A percentile compares a stretch with the other conserved stretches of the same genome.
phyloP scores from a whole-genome alignment of 2,888 invertebrate species.

The Meta bourneti region DNA sequence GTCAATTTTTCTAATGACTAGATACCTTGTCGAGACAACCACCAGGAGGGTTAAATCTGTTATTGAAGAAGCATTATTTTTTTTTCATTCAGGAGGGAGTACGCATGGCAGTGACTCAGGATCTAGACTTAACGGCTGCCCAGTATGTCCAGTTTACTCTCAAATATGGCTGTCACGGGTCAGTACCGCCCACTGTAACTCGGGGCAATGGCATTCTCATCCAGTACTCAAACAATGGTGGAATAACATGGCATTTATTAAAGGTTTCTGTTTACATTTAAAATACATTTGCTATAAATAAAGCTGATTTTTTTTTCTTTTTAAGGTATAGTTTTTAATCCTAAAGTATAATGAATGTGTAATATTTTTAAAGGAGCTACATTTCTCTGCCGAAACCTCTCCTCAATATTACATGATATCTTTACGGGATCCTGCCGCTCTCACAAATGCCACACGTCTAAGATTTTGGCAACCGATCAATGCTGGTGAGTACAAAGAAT shows the following conservation, averaged over 20 bases:
- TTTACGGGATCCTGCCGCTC: constrained; percentile 79
- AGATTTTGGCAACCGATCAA: constrained; percentile 81
- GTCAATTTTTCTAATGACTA: too few species aligned
- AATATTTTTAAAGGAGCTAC: constrained; percentile 76
- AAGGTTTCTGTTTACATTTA: constrained; percentile 79
- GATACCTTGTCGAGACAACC: too few species aligned
- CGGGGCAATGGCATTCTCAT: constrained; percentile 80
- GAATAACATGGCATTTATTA: constrained; percentile 81
- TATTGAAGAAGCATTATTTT: not conserved
- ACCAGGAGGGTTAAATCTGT: not conserved
- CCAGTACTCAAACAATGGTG: constrained; percentile 82
- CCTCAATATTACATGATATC: constrained; percentile 79
- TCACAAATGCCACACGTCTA: constrained; percentile 81
- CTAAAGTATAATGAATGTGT: not conserved
- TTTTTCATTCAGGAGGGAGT: constrained; percentile 79
- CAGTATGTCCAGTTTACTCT: constrained; percentile 81
- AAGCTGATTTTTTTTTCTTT: not conserved
- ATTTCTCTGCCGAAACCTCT: constrained; percentile 74
- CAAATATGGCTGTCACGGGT: constrained; percentile 80
- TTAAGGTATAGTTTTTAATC: not conserved
- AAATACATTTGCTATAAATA: not conserved
- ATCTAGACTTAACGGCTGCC: constrained; percentile 81
- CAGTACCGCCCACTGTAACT: constrained; percentile 61
- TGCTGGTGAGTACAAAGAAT: constrained; percentile 78
- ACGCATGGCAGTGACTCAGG: constrained; percentile 80